A percentile compares a stretch with the other conserved stretches of the same genome.
Conservation (phyloP, 2,113 vertebrate species). For the Condylura cristata region DNA sequence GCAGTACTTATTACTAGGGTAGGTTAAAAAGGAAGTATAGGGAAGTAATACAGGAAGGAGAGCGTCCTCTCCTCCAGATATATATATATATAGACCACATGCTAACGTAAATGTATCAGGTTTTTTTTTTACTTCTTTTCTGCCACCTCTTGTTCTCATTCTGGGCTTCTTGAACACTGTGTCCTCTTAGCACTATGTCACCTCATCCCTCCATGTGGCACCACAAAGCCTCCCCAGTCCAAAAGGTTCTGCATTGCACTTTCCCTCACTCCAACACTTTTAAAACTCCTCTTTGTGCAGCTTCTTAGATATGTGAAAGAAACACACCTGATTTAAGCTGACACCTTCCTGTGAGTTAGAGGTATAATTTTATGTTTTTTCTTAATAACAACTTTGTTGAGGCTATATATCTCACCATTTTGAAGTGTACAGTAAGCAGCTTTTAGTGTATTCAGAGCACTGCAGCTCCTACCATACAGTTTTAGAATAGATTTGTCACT, state of each 20-base stretch:
- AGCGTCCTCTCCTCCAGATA: neutral
- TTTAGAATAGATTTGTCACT: neutral
- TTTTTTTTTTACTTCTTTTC: neutral
- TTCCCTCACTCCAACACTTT: too few species aligned
- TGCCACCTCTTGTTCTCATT: neutral
- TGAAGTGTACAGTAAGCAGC: neutral
- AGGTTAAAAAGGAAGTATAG: neutral
- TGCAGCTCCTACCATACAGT: neutral
- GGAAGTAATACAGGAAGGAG: neutral
- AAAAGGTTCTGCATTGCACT: neutral
- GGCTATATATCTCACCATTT: neutral
- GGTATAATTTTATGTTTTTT: neutral
- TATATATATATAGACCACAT: neutral
- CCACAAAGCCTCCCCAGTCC: neutral
- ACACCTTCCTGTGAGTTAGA: neutral
- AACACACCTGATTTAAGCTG: neutral
- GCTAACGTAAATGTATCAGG: neutral
- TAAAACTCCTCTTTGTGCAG: neutral
- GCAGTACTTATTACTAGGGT: neutral
- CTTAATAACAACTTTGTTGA: neutral
- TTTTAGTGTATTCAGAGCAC: neutral
- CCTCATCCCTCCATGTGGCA: neutral
- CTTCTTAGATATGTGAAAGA: neutral
- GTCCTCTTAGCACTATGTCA: neutral
- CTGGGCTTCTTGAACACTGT: neutral